A percentile compares a stretch with the other conserved stretches of the same genome.
Conservation (phyloP, 1,140 invertebrate genomes). For the Cheumatopsyche charites region DNA sequence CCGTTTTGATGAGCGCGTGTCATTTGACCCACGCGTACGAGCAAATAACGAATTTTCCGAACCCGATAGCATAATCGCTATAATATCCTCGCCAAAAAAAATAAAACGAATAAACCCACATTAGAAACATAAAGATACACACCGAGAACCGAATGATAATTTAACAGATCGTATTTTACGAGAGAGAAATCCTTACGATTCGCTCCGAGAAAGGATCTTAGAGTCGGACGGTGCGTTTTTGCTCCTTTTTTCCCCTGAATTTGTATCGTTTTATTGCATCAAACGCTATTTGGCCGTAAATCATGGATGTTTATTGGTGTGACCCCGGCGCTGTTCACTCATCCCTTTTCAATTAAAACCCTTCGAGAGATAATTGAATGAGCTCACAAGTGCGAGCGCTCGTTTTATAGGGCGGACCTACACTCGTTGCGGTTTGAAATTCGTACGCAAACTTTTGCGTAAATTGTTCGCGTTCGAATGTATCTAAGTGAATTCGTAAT, state of each 20-base stretch:
- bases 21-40: not conserved
- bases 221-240: too few relatives aligned
- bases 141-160: constrained; percentile 18
- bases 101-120: not conserved
- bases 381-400: constrained; percentile 30
- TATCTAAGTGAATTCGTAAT: too few relatives aligned
- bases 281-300: constrained; percentile 23
- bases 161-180: constrained; percentile 20
- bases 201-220: too few relatives aligned
- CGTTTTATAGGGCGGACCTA: constrained; percentile 30
- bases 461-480: not conserved
- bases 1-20: not conserved
- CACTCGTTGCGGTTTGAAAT: constrained; percentile 54
- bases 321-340: constrained; percentile 13
- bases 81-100: not conserved
- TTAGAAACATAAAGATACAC: not conserved
- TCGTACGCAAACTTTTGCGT: constrained; percentile 16
- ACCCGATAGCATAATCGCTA: not conserved
- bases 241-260: too few relatives aligned
- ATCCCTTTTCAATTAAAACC: constrained; percentile 49
- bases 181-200: not conserved
- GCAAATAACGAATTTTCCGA: not conserved
- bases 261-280: constrained; percentile 13
- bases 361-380: constrained; percentile 47
- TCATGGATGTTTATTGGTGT: constrained; percentile 30